Evolutionary conservation across 2,888 invertebrate genomes (phyloP), one percentile per base, ranked within the genome.

Genomic region (Amblyteles armatorius): DNA sequence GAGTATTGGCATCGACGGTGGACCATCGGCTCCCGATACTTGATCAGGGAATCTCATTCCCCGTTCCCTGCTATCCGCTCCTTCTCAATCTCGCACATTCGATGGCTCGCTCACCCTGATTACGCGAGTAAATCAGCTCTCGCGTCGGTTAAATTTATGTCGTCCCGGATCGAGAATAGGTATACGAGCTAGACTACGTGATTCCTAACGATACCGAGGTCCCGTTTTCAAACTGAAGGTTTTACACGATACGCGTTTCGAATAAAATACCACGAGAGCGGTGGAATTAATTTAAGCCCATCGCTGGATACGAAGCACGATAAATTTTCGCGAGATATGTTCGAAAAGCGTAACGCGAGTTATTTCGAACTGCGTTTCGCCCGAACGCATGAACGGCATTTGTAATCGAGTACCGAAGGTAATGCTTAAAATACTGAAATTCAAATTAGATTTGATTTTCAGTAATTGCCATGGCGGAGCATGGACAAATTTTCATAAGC

Each of bases 21-120:
- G 36, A 76, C 60, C 76, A 73, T 63, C 65, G 50, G 72, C 72
- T 86, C 74, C 84, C 74, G 84, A 86, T 82, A 71, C 82, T 65
- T 76, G 83, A 85, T 83, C 85, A 80, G 72, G 55, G 85, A 82
- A 85, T 83, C 79, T 79, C 82, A 85, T 83, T 83, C 77, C 85
- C 82, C 82, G 73, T 82, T 74, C 82, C 79, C 63, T 52, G 40
- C 67, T 29, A 65, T 50, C 67, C 52, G 26, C 71, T 29, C 55
- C 40, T 55, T 36, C 73, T 26, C 50, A 63, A 63, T 76, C 55
- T 67, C 71, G 22, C 63, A 57, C 67, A 67, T 57, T 65, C 67
- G 79, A 82, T 79, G 68, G 77, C 77, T 85, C 77, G 85, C 82
- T 85, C 82, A 77, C 67, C 77, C 72, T 85, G 82, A 85, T 85